Base-by-base conservation (phyloP, 2,797 vertebrate genomes). In the Lutjanus campechanus region DNA sequence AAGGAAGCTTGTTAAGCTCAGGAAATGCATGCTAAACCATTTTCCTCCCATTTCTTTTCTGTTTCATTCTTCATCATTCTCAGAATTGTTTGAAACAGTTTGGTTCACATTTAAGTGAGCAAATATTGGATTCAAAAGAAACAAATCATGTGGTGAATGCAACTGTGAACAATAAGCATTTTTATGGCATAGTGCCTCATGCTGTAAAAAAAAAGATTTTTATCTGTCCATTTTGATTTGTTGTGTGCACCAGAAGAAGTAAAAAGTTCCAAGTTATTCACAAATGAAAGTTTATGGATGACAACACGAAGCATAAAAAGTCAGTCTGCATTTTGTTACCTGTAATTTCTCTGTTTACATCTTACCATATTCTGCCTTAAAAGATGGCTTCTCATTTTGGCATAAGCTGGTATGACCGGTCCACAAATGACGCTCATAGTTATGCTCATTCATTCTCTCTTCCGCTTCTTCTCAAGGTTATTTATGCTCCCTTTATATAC, bases 1-100 rank as follows among this genome's bases (percentile, higher is more conserved):
- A 85, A 87, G 72, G 75, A 85, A 88, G 43, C 62, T 69, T 82
- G 64, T 84, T 76, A 61, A 63, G 46, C 47, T 86, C 54, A 29
- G 51, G 86, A 86, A 85, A 89, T 74, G 62, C 69, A 55, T 64
- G 29, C 76, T 58, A 75, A 77, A 79, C 69, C 25, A 77, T 85
- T 82, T 77, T 49, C 59, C 41, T 73, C n/a, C 15, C 13, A 41
- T 85, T 81, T 81, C 25, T 9, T 66, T 54, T 69, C 36, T 62
- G 63, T 73, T 56, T 15, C 36, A 60, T 62, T 62, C 22, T 22
- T 41, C 50, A 58, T 69, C 66, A 51, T 20, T 69, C 58, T 11
- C 61, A 13, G 46, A 68, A 53, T 58, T 69, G 65, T 61, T 70
- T 73, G 50, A 79, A 77, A 77, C 43, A n/a, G 17, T 65, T 44